A percentile compares a stretch with the other conserved stretches of the same genome.
phyloP scores from a whole-genome alignment of 2,113 vertebrate species.

The Cisticola juncidis region DNA sequence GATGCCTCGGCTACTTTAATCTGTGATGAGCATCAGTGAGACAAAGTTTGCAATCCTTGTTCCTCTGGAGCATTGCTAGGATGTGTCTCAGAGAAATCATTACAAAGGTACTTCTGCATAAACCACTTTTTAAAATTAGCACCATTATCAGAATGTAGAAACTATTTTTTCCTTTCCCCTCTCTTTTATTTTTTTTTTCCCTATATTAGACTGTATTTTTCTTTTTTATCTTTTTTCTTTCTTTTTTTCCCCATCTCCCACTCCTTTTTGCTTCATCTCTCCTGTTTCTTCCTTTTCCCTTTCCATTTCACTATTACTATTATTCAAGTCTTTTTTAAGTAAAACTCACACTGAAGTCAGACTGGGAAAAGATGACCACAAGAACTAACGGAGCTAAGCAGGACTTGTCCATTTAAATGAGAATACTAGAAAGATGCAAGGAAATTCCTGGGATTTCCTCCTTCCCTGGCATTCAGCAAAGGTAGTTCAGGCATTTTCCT shows the following conservation, averaged over 20 bases:
- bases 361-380: background rate
- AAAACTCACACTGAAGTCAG: background rate
- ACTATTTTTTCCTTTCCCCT: fast-evolving
- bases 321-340: background rate
- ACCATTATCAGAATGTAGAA: background rate
- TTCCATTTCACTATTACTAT: background rate
- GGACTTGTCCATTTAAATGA: background rate
- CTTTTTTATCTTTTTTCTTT: fast-evolving
- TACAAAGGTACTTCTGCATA: background rate
- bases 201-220: background rate
- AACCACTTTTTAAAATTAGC: background rate
- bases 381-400: background rate
- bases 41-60: background rate
- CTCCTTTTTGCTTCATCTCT: background rate
- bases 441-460: background rate
- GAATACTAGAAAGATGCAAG: background rate
- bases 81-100: background rate
- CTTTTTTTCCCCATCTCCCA: fast-evolving
- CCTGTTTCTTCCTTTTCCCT: fast-evolving
- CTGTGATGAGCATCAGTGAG: background rate
- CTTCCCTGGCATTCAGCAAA: background rate
- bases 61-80: background rate
- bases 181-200: background rate
- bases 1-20: background rate
- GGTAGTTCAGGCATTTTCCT: background rate